Evolutionary conservation across 2,113 vertebrate genomes (phyloP).

Genomic region (human): DNA sequence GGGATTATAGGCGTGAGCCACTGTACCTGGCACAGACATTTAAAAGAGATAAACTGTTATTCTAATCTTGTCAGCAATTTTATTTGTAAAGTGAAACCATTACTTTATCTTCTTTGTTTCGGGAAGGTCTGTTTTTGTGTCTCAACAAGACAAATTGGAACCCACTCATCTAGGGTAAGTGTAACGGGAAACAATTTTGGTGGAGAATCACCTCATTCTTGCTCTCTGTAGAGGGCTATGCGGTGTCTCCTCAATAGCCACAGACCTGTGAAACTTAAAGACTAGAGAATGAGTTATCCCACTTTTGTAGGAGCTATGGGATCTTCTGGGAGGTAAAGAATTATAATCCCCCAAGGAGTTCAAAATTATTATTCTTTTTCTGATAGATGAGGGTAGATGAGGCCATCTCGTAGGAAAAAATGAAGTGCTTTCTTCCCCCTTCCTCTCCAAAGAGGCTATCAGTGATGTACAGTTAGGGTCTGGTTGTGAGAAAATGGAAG

Average conservation of each 20-base stretch:
- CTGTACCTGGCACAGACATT: no score
- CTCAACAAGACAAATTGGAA: not conserved
- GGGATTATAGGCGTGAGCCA: no score
- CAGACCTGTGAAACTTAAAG: not conserved
- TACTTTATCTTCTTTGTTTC: not conserved
- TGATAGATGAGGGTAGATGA: not conserved
- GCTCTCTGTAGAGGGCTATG: not conserved
- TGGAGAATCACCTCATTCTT: not conserved
- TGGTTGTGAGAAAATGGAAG: not conserved
- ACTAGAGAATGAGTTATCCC: not conserved
- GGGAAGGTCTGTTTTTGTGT: not conserved
- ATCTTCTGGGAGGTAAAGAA: not conserved
- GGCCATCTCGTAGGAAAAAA: not conserved
- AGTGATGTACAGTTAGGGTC: not conserved
- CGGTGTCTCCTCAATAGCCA: not conserved
- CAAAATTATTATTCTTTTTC: not conserved
- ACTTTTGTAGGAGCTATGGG: not conserved
- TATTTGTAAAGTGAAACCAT: not conserved
- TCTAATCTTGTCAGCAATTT: not conserved
- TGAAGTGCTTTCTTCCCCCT: not conserved
- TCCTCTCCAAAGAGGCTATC: not conserved
- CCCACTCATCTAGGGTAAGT: no score
- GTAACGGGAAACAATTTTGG: not conserved
- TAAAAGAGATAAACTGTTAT: not conserved
- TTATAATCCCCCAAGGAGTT: not conserved